These are phyloP conservation scores for Chaetorhynchus papuensis DNA, from an alignment of 2,113 vertebrate genomes.

Conservation along the genomic window DNA sequence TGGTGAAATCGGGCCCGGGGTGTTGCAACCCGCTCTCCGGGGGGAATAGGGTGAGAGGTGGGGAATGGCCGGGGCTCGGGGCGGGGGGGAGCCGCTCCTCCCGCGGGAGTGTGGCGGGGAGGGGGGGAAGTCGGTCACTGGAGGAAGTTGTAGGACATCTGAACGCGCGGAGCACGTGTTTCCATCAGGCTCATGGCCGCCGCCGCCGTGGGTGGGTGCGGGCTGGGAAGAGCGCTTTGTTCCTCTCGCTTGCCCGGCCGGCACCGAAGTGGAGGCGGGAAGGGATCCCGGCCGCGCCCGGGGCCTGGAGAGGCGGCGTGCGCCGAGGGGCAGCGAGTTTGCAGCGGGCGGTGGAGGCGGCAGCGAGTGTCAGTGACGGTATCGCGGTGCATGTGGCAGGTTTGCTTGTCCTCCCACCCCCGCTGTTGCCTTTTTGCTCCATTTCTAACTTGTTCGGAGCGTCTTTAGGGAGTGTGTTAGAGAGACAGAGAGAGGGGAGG, in stretches of 20 bases:
- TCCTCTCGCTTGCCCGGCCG: slow-evolving; percentile 63
- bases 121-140: slow-evolving; percentile 66
- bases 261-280: slow-evolving; percentile 57
- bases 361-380: neutral
- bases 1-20: slow-evolving; percentile 25
- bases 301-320: neutral
- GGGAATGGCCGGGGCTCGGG: neutral
- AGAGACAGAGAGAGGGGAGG: slow-evolving; percentile 45
- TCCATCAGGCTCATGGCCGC: slow-evolving; percentile 67
- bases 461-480: slow-evolving; percentile 58
- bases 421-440: slow-evolving; percentile 53
- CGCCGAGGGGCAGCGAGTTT: neutral
- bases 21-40: neutral
- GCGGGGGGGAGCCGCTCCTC: slow-evolving; percentile 35
- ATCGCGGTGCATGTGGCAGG: slow-evolving; percentile 50
- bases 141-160: slow-evolving; percentile 78
- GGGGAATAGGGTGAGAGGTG: neutral
- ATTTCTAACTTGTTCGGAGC: slow-evolving; percentile 54
- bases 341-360: neutral
- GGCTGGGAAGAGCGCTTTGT: slow-evolving; percentile 75
- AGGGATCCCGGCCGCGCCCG: slow-evolving; percentile 33
- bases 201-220: slow-evolving; percentile 60
- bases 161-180: slow-evolving; percentile 79
- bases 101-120: slow-evolving; percentile 14
- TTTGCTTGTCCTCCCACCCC: slow-evolving; percentile 3